Conservation (phyloP, 2,888 invertebrate genomes). For the Sphaerophoria rueppellii region DNA sequence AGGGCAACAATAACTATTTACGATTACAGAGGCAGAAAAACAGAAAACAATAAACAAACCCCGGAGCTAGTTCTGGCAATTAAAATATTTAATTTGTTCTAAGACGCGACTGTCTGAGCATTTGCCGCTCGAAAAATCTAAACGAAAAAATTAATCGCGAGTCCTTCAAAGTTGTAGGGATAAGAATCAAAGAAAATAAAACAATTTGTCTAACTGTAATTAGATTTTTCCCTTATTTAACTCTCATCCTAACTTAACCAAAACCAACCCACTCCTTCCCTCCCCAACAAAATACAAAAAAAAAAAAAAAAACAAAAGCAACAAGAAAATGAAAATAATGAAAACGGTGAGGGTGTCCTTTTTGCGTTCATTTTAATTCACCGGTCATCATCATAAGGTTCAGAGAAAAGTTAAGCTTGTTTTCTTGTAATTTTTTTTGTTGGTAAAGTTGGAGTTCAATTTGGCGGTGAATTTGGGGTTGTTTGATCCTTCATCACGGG, state of each 20-base stretch:
- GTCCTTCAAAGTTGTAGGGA: slow-evolving; percentile 67
- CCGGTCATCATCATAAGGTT: slow-evolving; percentile 64
- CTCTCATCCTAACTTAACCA: slow-evolving; percentile 1
- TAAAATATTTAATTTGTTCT: slow-evolving; percentile 70
- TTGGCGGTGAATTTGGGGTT: slow-evolving; percentile 14
- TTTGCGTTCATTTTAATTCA: slow-evolving; percentile 62
- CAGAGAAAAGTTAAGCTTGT: slow-evolving; percentile 51
- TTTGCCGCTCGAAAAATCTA: background rate
- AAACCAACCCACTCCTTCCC: background rate
- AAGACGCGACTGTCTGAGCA: slow-evolving; percentile 21
- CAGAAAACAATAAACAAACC: slow-evolving; percentile 71
- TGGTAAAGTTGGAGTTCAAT: background rate
- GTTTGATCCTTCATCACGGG: slow-evolving; percentile 67
- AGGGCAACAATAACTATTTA: slow-evolving; percentile 16
- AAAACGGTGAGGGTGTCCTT: slow-evolving; percentile 31
- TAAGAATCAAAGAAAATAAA: slow-evolving; percentile 75
- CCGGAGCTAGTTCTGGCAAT: slow-evolving; percentile 54
- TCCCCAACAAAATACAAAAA: slow-evolving; percentile 7
- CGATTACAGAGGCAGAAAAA: slow-evolving; percentile 58
- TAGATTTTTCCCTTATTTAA: slow-evolving; percentile 74
- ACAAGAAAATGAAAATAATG: background rate
- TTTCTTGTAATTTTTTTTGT: slow-evolving; percentile 24
- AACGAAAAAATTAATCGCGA: slow-evolving; percentile 54
- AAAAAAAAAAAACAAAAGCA: background rate
- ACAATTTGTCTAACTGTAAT: slow-evolving; percentile 75